These are phyloP conservation scores for Anabas testudineus DNA, from an alignment of 2,797 vertebrate genomes.

Conservation along the genomic window DNA sequence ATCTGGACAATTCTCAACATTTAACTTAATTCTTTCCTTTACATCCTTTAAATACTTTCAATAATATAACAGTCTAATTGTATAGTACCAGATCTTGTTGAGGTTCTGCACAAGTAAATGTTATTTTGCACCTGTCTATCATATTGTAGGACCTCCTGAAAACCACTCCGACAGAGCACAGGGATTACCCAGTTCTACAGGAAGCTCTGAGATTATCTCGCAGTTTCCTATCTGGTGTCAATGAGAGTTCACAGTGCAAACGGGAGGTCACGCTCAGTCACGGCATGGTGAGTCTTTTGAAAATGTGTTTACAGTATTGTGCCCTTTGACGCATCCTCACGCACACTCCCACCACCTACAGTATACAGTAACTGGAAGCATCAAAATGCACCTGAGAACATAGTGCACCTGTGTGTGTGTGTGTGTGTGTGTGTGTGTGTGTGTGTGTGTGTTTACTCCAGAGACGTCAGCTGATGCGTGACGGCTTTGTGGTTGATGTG, in stretches of 20 bases:
- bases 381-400: not conserved
- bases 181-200: slow-evolving; percentile 70
- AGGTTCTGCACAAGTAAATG: no score
- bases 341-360: not conserved
- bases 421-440: not conserved
- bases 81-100: no score
- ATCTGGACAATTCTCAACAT: no score
- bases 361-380: not conserved
- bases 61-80: no score
- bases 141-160: slow-evolving; percentile 80
- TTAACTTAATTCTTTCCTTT: no score
- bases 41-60: no score
- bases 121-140: not conserved
- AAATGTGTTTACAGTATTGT: not conserved
- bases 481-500: slow-evolving; percentile 81
- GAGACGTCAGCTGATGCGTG: slow-evolving; percentile 84
- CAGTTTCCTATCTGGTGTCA: slow-evolving; percentile 84
- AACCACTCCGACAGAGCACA: slow-evolving; percentile 77
- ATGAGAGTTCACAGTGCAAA: slow-evolving; percentile 81
- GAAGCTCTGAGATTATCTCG: slow-evolving; percentile 82
- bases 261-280: slow-evolving; percentile 80
- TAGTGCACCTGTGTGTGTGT: slow-evolving; percentile 6
- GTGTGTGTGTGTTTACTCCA: slow-evolving; percentile 32
- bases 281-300: slow-evolving; percentile 73
- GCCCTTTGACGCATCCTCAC: not conserved